phyloP scores from a whole-genome alignment of 92 coral and sea anemone genomes.

The Palythoa heliodiscus region DNA sequence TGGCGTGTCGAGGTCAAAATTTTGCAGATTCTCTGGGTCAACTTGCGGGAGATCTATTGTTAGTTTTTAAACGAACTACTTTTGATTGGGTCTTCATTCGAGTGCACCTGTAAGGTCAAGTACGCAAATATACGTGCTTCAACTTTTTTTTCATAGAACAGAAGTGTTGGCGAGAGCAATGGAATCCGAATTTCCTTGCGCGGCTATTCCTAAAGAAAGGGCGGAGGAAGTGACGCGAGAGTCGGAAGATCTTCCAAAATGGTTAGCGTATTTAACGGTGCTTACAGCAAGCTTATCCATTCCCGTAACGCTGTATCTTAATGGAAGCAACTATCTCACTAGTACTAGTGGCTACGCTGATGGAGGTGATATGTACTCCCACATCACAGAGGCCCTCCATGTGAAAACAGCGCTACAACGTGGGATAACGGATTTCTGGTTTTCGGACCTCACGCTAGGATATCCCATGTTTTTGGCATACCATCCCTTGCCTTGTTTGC shows the following conservation, averaged over 20 bases:
- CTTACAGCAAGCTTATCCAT: slow-evolving; percentile 58
- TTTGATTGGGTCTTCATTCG: neutral
- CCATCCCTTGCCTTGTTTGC: slow-evolving; percentile 72
- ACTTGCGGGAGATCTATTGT: slow-evolving; percentile 2
- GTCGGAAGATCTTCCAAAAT: slow-evolving; percentile 61
- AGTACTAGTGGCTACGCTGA: slow-evolving; percentile 62
- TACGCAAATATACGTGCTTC: neutral
- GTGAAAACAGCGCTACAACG: slow-evolving; percentile 56
- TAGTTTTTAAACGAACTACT: neutral
- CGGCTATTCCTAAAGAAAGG: neutral
- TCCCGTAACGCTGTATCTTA: slow-evolving; percentile 50
- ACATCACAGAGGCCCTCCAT: slow-evolving; percentile 54
- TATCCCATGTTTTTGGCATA: slow-evolving; percentile 76
- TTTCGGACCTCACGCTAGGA: slow-evolving; percentile 66
- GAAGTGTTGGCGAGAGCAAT: neutral
- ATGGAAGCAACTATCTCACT: slow-evolving; percentile 56
- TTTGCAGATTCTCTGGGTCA: neutral
- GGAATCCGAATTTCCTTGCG: neutral
- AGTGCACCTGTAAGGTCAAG: slow-evolving; percentile 10
- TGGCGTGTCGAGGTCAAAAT: neutral
- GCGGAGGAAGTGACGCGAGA: neutral
- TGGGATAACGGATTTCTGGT: slow-evolving; percentile 77
- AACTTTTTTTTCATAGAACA: neutral
- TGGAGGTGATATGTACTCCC: slow-evolving; percentile 80
- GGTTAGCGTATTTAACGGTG: slow-evolving; percentile 65